phyloP scores from a whole-genome alignment of 1,140 invertebrate species.

The Diachasmimorpha longicaudata region DNA sequence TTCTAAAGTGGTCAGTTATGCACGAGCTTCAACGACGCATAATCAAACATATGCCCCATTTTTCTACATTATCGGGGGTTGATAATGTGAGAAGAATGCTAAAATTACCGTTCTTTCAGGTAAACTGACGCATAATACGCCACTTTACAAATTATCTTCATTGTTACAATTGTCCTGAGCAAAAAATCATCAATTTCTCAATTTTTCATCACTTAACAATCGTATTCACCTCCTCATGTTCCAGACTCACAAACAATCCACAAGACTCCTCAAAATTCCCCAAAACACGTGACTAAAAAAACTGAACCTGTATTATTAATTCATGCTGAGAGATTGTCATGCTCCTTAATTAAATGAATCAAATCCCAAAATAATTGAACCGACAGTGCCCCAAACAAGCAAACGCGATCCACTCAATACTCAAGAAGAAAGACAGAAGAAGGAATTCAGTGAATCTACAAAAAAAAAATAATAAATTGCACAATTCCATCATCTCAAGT shows the following conservation, averaged over 20 bases:
- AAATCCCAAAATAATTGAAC: neutral
- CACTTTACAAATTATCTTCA: too few relatives aligned
- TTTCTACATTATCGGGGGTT: too few relatives aligned
- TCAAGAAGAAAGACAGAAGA: neutral
- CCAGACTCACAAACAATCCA: neutral
- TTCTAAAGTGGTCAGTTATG: too few relatives aligned
- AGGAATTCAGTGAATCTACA: neutral
- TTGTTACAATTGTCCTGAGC: too few relatives aligned
- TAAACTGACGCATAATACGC: too few relatives aligned
- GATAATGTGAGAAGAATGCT: too few relatives aligned
- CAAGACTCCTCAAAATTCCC: neutral
- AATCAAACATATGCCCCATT: too few relatives aligned
- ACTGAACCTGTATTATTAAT: neutral
- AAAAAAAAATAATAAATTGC: neutral
- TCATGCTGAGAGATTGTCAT: neutral
- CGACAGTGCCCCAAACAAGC: slow-evolving; percentile 8
- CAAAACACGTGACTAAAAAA: neutral
- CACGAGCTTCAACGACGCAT: too few relatives aligned
- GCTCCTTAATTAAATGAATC: neutral
- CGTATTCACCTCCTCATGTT: neutral
- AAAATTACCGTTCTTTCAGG: too few relatives aligned
- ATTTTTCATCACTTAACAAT: too few relatives aligned
- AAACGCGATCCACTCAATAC: neutral
- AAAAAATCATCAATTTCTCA: too few relatives aligned
- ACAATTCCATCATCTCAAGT: neutral